A percentile compares a stretch with the other conserved stretches of the same genome.
These are phyloP conservation scores for Sclerurus mexicanus DNA, from an alignment of 2,113 vertebrate species.

Conservation along the genomic window DNA sequence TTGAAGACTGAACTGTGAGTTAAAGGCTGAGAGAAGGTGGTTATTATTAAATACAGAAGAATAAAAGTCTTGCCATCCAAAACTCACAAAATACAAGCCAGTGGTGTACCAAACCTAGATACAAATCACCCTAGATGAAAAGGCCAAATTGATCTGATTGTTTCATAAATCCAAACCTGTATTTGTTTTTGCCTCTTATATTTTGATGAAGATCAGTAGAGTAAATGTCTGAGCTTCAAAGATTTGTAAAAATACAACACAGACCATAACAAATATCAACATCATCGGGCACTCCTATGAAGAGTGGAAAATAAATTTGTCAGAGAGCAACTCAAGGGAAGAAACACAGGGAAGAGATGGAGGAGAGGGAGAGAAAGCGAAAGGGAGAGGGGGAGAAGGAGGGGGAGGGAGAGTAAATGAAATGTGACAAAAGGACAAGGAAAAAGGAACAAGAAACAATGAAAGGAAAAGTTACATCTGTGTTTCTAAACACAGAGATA, in stretches of 20 bases:
- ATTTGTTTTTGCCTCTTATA: neutral
- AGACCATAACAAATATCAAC: neutral
- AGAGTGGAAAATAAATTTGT: constrained; percentile 36
- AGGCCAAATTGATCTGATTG: neutral
- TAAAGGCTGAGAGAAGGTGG: neutral
- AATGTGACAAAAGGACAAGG: neutral
- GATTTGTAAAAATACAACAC: neutral
- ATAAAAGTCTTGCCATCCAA: neutral
- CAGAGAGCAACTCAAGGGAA: neutral
- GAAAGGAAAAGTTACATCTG: neutral
- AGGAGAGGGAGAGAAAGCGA: neutral
- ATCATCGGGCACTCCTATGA: neutral
- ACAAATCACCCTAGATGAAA: neutral
- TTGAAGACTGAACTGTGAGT: neutral
- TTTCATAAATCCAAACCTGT: neutral
- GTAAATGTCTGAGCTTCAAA: neutral
- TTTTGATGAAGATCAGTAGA: neutral
- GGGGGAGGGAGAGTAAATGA: neutral
- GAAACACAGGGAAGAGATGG: neutral
- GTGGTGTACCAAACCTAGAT: neutral
- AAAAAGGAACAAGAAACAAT: neutral
- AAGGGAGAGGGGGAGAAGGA: no score
- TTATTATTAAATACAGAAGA: neutral
- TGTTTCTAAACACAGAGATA: neutral
- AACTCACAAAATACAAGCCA: neutral